phyloP scores from a whole-genome alignment of 1,140 invertebrate genomes.

The Drosophila albomicans region DNA sequence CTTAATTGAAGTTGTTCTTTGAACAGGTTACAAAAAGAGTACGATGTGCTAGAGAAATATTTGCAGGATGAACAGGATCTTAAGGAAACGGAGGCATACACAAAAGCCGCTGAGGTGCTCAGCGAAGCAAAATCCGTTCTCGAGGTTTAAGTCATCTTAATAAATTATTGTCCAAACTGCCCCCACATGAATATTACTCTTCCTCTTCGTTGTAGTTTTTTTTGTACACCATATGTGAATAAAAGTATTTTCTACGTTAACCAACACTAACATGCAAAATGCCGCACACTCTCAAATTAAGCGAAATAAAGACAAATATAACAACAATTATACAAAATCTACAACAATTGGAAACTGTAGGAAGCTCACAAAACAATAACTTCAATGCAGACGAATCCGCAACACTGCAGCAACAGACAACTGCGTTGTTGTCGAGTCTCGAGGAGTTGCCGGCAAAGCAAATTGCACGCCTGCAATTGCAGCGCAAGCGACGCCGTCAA shows the following conservation, averaged over 20 bases:
- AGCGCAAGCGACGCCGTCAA: conserved; percentile 46
- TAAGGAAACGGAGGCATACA: conserved; percentile 90
- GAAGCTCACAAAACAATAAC: not conserved
- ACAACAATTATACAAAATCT: conserved; percentile 40
- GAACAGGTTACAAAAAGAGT: conserved; percentile 90
- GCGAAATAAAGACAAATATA: conserved; percentile 57
- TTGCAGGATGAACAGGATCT: conserved; percentile 91
- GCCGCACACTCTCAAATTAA: conserved; percentile 45
- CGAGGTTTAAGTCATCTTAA: conserved; percentile 23
- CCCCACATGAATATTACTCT: conserved; percentile 1
- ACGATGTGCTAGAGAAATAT: conserved; percentile 90
- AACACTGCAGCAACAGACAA: conserved; percentile 31
- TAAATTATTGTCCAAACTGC: not conserved
- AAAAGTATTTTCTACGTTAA: conserved; percentile 31
- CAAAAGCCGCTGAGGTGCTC: conserved; percentile 89
- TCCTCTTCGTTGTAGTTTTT: conserved; percentile 3
- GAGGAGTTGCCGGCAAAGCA: conserved; percentile 15
- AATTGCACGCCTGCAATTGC: conserved; percentile 22
- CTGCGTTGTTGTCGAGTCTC: conserved; percentile 33
- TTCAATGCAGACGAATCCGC: conserved; percentile 6
- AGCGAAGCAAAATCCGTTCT: conserved; percentile 90
- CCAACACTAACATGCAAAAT: conserved; percentile 60
- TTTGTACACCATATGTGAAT: conserved; percentile 12
- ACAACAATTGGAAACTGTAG: conserved; percentile 17
- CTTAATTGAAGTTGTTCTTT: not conserved